Evolutionary conservation across 2,888 invertebrate genomes (phyloP).

Genomic region (Campoletis raptor): DNA sequence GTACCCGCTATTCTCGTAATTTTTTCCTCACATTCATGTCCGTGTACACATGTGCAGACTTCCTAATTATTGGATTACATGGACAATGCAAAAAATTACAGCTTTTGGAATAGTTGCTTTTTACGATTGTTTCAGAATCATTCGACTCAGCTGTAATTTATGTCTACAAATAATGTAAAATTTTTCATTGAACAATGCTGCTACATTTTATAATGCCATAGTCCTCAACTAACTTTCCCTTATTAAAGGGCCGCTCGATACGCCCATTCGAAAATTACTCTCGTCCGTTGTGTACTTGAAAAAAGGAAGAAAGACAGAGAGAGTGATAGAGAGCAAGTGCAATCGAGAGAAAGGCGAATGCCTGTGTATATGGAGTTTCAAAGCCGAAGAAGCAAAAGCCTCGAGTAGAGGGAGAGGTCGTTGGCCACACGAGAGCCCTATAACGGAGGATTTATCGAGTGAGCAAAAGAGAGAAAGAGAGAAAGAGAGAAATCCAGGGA

Average conservation of each 20-base stretch:
- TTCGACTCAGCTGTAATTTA: neutral
- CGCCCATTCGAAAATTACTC: conserved; percentile 54
- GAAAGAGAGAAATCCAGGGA: neutral
- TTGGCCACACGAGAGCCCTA: conserved; percentile 41
- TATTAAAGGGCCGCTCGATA: conserved; percentile 6
- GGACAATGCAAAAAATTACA: conserved; percentile 2
- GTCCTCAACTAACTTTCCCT: conserved; percentile 14
- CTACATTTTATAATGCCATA: neutral
- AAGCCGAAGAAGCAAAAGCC: conserved; percentile 8
- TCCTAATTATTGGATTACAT: neutral
- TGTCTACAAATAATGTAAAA: neutral
- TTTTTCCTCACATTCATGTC: neutral
- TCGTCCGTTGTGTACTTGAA: conserved; percentile 31
- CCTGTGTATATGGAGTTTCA: conserved; percentile 29
- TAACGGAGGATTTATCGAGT: conserved; percentile 58
- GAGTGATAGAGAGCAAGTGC: conserved; percentile 17
- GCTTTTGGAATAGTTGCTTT: neutral
- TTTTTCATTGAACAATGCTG: neutral
- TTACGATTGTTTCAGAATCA: neutral
- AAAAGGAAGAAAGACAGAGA: neutral
- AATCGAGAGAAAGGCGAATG: conserved; percentile 12
- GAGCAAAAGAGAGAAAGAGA: neutral
- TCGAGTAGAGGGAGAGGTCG: conserved; percentile 38
- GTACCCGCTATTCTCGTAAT: neutral
- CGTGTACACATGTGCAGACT: neutral